phyloP scores from a whole-genome alignment of 2,797 vertebrate species.

The Phoxinus dragarum region DNA sequence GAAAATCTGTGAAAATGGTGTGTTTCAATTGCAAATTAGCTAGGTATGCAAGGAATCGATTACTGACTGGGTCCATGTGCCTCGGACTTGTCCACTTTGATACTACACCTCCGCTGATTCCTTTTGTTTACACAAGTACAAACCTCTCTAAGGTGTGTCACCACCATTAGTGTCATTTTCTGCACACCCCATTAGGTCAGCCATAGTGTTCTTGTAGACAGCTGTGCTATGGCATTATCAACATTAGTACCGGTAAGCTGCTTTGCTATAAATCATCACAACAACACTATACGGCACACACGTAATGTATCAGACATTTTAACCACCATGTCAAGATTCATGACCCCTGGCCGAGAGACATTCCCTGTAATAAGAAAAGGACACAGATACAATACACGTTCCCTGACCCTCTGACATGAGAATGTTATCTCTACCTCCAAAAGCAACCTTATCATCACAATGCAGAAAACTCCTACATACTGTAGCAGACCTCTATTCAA shows the following conservation, averaged over 20 bases:
- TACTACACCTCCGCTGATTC: background rate
- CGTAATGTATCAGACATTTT: conserved; percentile 34
- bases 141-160: background rate
- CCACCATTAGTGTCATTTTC: background rate
- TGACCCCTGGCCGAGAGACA: conserved; percentile 34
- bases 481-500: conserved; percentile 67
- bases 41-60: background rate
- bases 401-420: conserved; percentile 34
- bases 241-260: background rate
- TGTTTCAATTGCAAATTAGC: background rate
- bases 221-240: background rate
- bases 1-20: background rate
- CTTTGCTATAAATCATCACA: background rate
- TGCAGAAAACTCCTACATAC: conserved; percentile 56
- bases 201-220: background rate
- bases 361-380: conserved; percentile 16
- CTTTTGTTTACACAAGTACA: background rate
- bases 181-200: background rate
- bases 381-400: conserved; percentile 28
- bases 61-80: background rate
- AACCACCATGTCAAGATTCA: conserved; percentile 19
- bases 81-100: background rate
- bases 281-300: background rate
- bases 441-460: conserved; percentile 65
- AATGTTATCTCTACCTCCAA: conserved; percentile 72